Percentiles rank a stretch among this genome's conserved stretches.
Conservation (phyloP, 2,797 vertebrate genomes). For the Sebastolobus altivelis region DNA sequence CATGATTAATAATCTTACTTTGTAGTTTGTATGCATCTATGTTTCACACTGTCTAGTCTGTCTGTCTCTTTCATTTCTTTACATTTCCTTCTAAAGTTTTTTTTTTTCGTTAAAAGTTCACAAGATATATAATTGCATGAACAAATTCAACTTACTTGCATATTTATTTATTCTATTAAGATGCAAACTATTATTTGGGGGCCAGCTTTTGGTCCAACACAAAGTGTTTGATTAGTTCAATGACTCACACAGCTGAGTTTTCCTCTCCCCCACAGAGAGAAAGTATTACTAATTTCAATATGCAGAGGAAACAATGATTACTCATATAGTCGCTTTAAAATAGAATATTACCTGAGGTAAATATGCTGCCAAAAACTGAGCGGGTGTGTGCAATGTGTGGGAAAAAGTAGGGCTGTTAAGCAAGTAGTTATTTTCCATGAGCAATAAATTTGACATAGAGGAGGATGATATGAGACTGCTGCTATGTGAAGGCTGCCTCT, state of each 20-base stretch:
- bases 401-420: constrained; percentile 3
- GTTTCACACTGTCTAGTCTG: neutral
- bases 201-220: neutral
- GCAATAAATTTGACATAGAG: neutral
- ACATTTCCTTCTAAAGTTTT: neutral
- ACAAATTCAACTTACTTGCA: neutral
- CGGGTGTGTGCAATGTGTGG: constrained; percentile 7
- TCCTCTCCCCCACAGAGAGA: constrained; percentile 6
- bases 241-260: constrained; percentile 18
- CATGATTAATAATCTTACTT: neutral
- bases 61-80: neutral
- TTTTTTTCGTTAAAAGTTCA: neutral
- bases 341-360: constrained; percentile 13
- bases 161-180: neutral
- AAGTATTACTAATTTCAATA: constrained; percentile 10
- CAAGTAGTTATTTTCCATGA: constrained; percentile 2
- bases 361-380: constrained; percentile 9
- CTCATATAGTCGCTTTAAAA: constrained; percentile 14
- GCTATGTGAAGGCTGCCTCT: neutral
- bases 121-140: neutral
- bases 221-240: constrained; percentile 1
- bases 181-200: neutral
- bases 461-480: neutral
- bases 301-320: constrained; percentile 12
- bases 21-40: neutral